A percentile compares a stretch with the other conserved stretches of the same genome.
phyloP scores from a whole-genome alignment of 2,797 vertebrate species.

The Taenioides sp. region DNA sequence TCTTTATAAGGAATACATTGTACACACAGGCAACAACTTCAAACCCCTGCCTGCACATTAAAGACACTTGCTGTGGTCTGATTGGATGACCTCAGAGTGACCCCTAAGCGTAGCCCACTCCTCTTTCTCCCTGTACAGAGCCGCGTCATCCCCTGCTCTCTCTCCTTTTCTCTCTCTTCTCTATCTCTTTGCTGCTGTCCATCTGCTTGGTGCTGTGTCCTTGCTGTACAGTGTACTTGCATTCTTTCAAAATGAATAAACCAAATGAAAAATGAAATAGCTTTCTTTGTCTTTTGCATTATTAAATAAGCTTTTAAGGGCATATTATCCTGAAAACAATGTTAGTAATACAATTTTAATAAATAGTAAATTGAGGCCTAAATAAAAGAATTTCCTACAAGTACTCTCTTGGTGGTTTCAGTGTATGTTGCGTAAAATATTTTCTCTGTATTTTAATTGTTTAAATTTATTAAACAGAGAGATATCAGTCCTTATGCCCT shows the following conservation, averaged over 20 bases:
- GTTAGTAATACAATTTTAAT: not conserved
- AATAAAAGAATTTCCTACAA: too few species aligned
- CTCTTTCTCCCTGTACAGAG: slow-evolving; percentile 49
- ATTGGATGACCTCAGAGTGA: slow-evolving; percentile 55
- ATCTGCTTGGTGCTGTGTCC: slow-evolving; percentile 93
- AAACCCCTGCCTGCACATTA: slow-evolving; percentile 33
- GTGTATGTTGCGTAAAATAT: too few species aligned
- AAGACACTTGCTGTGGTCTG: slow-evolving; percentile 37
- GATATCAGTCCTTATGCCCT: too few species aligned
- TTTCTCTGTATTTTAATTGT: too few species aligned
- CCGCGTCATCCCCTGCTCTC: slow-evolving; percentile 60
- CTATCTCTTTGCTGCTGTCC: slow-evolving; percentile 70
- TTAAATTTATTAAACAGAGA: too few species aligned
- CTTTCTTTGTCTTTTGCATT: slow-evolving; percentile 10
- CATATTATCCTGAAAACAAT: not conserved
- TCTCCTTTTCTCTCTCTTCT: slow-evolving; percentile 16
- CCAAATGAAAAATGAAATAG: slow-evolving; percentile 35
- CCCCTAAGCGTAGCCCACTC: slow-evolving; percentile 33
- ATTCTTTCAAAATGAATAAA: slow-evolving; percentile 88
- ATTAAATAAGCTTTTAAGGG: not conserved
- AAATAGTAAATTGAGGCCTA: not conserved
- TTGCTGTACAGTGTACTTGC: slow-evolving; percentile 91
- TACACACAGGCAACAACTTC: slow-evolving; percentile 26
- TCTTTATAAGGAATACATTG: not conserved
- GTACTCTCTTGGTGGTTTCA: too few species aligned